Evolutionary conservation across 2,888 invertebrate genomes (phyloP).

Genomic region (Stratiomys singularior): DNA sequence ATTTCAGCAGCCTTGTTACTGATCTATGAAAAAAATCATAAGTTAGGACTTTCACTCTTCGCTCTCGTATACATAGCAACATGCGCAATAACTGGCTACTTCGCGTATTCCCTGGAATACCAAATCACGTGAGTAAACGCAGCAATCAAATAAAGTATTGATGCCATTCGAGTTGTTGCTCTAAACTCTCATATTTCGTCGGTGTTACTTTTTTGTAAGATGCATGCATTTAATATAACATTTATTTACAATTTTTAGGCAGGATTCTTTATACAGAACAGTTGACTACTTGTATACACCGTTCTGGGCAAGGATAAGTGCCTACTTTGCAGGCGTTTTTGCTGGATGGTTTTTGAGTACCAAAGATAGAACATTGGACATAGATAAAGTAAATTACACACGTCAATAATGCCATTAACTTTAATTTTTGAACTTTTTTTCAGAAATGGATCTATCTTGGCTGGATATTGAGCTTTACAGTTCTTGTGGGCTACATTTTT

Average conservation of each 20-base stretch:
- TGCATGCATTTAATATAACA: no score
- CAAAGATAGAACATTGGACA: slow-evolving; percentile 53
- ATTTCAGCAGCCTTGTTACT: slow-evolving; percentile 49
- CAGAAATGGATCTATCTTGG: slow-evolving; percentile 48
- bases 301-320: slow-evolving; percentile 62
- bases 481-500: slow-evolving; percentile 65
- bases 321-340: slow-evolving; percentile 62
- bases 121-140: slow-evolving; percentile 66
- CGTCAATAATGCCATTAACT: background rate
- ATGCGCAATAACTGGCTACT: slow-evolving; percentile 60
- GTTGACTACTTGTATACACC: slow-evolving; percentile 60
- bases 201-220: background rate
- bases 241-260: no score
- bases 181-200: background rate
- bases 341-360: slow-evolving; percentile 62
- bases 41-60: slow-evolving; percentile 58
- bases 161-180: background rate
- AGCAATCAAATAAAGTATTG: background rate
- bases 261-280: slow-evolving; percentile 50
- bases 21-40: slow-evolving; percentile 56
- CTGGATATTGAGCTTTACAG: slow-evolving; percentile 59
- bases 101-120: slow-evolving; percentile 62
- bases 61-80: slow-evolving; percentile 59
- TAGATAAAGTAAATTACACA: slow-evolving; percentile 24
- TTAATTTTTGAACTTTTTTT: background rate